Evolutionary conservation across 2,888 invertebrate genomes (phyloP), one percentile per base, ranked within the genome.

Genomic region (Drepanosiphum platanoidis): DNA sequence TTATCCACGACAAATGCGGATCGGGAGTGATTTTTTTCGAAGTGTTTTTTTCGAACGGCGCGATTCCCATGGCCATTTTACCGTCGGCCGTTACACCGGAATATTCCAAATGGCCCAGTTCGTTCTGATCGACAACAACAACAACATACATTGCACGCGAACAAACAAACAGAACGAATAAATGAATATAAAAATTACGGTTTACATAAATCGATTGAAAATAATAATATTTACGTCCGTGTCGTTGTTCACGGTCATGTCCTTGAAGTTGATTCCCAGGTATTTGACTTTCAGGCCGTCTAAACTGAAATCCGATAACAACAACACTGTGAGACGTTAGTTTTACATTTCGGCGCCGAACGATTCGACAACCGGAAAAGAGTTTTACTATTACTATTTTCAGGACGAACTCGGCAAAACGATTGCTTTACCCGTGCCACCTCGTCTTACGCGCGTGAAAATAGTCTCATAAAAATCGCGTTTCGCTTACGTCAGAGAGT

Each of bases 21-120:
- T 92, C 91, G 8, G 91, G 90, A 80, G 91, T 88, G 15, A 92
- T 90, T 66, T 91, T 89, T 42, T 92, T 91, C 0, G 93, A 91
- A 72, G 93, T 88, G n/a, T 72, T 79, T 27, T 70, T 52, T n/a
- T 52, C 66, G 13, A 52, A 58, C 8, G 58, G 61, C 1, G 77
- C 80, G 66, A 90, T 87, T 22, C 91, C 91, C 91, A 92, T 91
- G 0, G 91, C 88, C 74, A 90, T 89, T 36, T 87, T 88, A 2
- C 91, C 91, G 80, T 86, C 89, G 87, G 80, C 68, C 15, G 86
- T 86, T 42, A 89, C 87, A 4, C 93, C 93, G 83, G 92, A 89
- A 88, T 91, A 92, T 88, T 93, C 93, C 88, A 92, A 90, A 22
- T 92, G 92, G 18, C 72, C 82, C 3, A 82, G 74, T 82, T 82